These are phyloP conservation scores for Rhea americana DNA, from an alignment of 2,113 vertebrate genomes.

Conservation along the genomic window DNA sequence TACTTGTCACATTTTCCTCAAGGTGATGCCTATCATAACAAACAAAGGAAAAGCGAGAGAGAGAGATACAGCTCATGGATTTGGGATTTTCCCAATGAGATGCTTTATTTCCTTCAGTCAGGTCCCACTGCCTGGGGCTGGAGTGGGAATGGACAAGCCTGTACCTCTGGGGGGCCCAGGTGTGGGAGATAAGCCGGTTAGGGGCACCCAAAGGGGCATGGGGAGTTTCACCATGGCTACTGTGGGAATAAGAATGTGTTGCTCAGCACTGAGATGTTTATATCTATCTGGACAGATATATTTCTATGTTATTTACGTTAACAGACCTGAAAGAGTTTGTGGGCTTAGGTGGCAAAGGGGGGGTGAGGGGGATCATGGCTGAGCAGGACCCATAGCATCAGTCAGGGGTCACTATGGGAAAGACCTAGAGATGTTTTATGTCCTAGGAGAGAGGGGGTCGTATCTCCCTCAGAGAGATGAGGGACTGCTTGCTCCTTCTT, in stretches of 20 bases:
- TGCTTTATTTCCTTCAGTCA: not conserved
- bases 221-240: not conserved
- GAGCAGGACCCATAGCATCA: not conserved
- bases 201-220: fast-evolving
- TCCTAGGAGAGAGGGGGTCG: not conserved
- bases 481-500: too few relatives aligned
- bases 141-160: not conserved
- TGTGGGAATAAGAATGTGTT: not conserved
- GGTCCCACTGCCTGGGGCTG: not conserved
- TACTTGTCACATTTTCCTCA: not conserved
- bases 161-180: not conserved
- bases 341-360: not conserved
- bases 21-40: fast-evolving
- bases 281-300: too few relatives aligned
- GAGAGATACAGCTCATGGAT: not conserved
- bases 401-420: not conserved
- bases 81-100: not conserved
- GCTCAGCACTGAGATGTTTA: not conserved
- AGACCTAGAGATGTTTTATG: not conserved
- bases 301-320: not conserved
- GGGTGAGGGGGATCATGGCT: too few relatives aligned
- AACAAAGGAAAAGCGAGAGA: not conserved
- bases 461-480: not conserved
- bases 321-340: not conserved
- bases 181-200: not conserved